A percentile compares a stretch with the other conserved stretches of the same genome.
Evolutionary conservation across 2,797 vertebrate species (phyloP).

Genomic region (Calcarius lapponicus): DNA sequence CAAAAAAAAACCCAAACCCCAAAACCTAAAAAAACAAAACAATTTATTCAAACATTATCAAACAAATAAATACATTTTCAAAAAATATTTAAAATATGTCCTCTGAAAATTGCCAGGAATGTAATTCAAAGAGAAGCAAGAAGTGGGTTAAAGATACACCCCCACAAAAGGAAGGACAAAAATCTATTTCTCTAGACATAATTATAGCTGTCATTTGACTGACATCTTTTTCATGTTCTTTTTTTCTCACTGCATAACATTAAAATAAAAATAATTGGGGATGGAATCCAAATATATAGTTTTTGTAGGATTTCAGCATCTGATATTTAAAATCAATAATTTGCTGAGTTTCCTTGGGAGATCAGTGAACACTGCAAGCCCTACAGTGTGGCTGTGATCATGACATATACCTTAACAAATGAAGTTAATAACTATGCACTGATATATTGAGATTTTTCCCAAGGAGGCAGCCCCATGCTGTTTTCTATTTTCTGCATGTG

Average conservation of each 20-base stretch:
- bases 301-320: not conserved
- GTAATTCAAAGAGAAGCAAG: not conserved
- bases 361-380: not conserved
- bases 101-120: not conserved
- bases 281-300: not conserved
- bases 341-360: not conserved
- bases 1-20: too few relatives aligned
- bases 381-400: not conserved
- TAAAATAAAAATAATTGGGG: not conserved
- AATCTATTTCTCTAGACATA: not conserved
- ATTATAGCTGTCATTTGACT: not conserved
- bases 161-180: not conserved
- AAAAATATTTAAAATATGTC: not conserved
- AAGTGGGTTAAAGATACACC: not conserved
- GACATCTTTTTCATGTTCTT: not conserved
- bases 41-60: not conserved
- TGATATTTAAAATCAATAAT: not conserved
- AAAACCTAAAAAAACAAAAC: not conserved
- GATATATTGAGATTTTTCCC: not conserved
- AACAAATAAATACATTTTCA: not conserved
- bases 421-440: not conserved
- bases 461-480: not conserved
- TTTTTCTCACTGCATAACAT: not conserved
- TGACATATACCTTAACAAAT: conserved; percentile 11
- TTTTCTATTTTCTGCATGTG: conserved; percentile 10